These are phyloP conservation scores for Chionis minor DNA, from an alignment of 2,113 vertebrate species.

Conservation along the genomic window DNA sequence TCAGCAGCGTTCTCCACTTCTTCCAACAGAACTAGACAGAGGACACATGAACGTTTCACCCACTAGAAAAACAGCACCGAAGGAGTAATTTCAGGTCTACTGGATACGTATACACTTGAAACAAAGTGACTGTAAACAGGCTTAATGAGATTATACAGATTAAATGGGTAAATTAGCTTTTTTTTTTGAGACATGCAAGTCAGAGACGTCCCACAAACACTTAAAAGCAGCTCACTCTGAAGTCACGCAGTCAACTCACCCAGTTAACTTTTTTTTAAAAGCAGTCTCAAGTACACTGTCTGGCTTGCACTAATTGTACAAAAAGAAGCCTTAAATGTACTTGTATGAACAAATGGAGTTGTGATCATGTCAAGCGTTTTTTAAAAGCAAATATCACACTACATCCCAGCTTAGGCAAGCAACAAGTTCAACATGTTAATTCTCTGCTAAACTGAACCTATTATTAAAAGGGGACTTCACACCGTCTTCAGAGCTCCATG, in stretches of 20 bases:
- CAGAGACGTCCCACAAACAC: not conserved
- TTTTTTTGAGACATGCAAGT: not conserved
- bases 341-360: not conserved
- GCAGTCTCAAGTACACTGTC: not conserved
- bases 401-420: not conserved
- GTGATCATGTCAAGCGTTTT: not conserved
- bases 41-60: not conserved
- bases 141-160: constrained; percentile 29
- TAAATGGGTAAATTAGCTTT: not conserved
- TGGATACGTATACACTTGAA: not conserved
- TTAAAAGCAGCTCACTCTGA: not conserved
- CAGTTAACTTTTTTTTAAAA: not conserved
- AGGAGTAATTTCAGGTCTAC: constrained; percentile 12
- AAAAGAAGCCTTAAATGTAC: not conserved
- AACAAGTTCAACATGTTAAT: not conserved
- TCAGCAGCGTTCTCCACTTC: not conserved
- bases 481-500: not conserved
- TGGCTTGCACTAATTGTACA: not conserved
- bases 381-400: not conserved
- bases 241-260: not conserved
- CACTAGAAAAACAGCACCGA: not conserved
- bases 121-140: not conserved
- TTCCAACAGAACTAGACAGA: not conserved
- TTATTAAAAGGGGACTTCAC: constrained; percentile 20
- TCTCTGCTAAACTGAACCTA: not conserved